Percentiles rank a stretch among this genome's conserved stretches.
Conservation (phyloP, 92 coral and sea anemone genomes). For the Muricea muricata region DNA sequence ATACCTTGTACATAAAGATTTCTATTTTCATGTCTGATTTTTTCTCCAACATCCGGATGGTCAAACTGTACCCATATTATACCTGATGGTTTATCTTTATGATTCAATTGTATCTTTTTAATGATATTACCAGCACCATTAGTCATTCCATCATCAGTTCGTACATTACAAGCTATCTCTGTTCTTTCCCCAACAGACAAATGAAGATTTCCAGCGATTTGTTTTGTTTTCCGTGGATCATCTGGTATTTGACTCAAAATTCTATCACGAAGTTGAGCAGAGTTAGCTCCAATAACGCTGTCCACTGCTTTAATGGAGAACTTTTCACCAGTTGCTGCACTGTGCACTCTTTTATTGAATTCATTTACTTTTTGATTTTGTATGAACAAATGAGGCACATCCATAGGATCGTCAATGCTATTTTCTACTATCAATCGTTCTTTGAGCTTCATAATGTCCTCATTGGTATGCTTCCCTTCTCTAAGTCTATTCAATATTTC, state of each 20-base stretch:
- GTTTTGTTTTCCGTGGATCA: background rate
- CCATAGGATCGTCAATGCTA: no score
- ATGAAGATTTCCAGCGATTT: background rate
- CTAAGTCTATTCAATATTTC: no score
- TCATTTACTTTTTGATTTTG: no score
- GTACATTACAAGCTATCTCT: conserved; percentile 46
- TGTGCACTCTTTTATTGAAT: no score
- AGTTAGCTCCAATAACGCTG: conserved; percentile 22
- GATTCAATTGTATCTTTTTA: conserved; percentile 44
- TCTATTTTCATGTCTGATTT: conserved; percentile 46
- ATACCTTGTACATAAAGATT: conserved; percentile 43
- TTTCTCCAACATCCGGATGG: conserved; percentile 52
- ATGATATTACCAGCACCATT: conserved; percentile 30
- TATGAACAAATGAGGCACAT: no score
- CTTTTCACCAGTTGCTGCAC: background rate
- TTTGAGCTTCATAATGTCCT: no score
- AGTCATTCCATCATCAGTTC: background rate
- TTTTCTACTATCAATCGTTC: no score
- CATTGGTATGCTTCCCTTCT: no score
- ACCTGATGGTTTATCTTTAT: background rate
- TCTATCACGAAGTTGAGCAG: conserved; percentile 47
- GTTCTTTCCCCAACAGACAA: background rate
- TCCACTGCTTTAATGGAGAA: conserved; percentile 40
- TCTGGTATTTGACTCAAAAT: conserved; percentile 60
- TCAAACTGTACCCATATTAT: conserved; percentile 35